A percentile compares a stretch with the other conserved stretches of the same genome.
phyloP scores from a whole-genome alignment of 2,888 invertebrate genomes.

The Iselma pallidipennis region DNA sequence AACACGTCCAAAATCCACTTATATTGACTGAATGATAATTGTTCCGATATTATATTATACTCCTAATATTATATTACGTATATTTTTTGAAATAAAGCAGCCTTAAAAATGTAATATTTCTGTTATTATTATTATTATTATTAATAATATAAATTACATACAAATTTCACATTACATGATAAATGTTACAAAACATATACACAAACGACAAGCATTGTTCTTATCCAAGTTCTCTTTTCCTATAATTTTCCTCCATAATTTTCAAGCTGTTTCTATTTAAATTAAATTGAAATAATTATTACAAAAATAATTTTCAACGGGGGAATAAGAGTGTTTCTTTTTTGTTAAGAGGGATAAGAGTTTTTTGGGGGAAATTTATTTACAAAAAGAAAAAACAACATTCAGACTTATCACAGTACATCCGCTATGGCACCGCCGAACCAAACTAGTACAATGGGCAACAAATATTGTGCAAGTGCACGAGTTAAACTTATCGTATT shows the following conservation, averaged over 20 bases:
- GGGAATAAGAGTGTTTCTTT: constrained; percentile 22
- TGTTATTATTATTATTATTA: constrained; percentile 24
- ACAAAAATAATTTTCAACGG: background rate
- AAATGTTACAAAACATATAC: constrained; percentile 35
- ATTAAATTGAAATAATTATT: background rate
- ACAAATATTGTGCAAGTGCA: constrained; percentile 73
- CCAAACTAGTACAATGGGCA: constrained; percentile 85
- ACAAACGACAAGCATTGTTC: constrained; percentile 28
- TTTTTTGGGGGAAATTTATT: constrained; percentile 12
- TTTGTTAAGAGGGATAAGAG: no score
- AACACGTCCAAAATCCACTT: constrained; percentile 65
- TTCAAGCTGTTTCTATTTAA: background rate
- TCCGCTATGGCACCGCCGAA: constrained; percentile 82
- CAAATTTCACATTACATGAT: constrained; percentile 34
- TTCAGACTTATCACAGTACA: constrained; percentile 70
- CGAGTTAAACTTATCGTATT: constrained; percentile 57
- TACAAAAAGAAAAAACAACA: constrained; percentile 38
- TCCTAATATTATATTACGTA: constrained; percentile 12
- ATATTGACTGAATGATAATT: constrained; percentile 32
- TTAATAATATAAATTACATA: constrained; percentile 35
- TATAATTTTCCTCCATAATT: background rate
- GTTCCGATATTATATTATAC: constrained; percentile 4
- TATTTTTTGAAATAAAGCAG: constrained; percentile 28
- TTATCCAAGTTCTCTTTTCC: no score
- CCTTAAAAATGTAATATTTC: constrained; percentile 28